These are phyloP conservation scores for Lepilemur ruficaudatus DNA, from an alignment of 2,797 vertebrate species.

Conservation along the genomic window DNA sequence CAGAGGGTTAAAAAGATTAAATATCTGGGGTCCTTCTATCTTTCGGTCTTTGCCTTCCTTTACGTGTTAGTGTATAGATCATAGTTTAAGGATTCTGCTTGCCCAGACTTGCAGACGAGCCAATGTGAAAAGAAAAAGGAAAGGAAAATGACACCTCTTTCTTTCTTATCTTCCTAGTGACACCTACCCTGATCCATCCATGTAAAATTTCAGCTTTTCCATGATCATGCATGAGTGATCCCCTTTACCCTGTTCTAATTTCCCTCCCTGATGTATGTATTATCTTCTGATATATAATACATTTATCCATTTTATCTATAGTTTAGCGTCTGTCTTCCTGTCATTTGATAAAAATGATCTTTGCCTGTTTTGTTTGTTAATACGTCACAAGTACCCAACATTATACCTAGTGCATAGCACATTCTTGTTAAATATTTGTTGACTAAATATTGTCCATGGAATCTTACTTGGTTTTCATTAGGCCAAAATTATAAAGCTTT, in stretches of 20 bases:
- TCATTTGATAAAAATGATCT: neutral
- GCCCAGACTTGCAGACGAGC: neutral
- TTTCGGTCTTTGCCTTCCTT: neutral
- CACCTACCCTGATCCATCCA: neutral
- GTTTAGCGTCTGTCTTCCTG: neutral
- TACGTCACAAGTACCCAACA: neutral
- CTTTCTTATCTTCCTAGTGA: neutral
- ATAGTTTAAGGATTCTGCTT: neutral
- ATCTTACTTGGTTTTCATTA: neutral
- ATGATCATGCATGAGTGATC: neutral
- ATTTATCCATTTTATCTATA: neutral
- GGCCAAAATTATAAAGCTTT: neutral
- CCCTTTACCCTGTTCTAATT: neutral
- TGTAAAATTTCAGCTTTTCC: neutral
- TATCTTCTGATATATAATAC: neutral
- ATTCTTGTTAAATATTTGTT: neutral
- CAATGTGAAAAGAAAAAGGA: neutral
- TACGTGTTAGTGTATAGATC: neutral
- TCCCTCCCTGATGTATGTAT: neutral
- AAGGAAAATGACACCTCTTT: neutral
- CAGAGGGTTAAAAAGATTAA: neutral
- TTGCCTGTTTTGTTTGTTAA: neutral
- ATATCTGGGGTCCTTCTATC: neutral
- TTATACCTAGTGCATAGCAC: neutral
- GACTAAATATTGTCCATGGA: neutral